A percentile compares a stretch with the other conserved stretches of the same genome.
These are phyloP conservation scores for Poecile montanus DNA, from an alignment of 2,797 vertebrate genomes.

Conservation along the genomic window DNA sequence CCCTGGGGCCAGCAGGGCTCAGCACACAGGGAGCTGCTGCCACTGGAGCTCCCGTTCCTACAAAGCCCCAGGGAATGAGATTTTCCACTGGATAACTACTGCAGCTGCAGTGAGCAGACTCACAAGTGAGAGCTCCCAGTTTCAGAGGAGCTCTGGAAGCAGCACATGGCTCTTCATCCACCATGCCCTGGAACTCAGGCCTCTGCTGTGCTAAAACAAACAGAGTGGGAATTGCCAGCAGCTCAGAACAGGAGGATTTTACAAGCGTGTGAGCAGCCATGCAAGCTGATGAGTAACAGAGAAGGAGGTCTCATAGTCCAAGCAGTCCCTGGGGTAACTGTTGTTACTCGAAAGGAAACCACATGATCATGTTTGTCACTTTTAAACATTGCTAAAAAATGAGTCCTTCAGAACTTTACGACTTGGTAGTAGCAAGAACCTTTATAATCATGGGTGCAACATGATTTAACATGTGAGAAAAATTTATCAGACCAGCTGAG, in stretches of 20 bases:
- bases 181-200: background rate
- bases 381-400: background rate
- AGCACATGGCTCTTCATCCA: background rate
- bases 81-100: background rate
- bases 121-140: rapidly evolving
- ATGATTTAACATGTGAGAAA: background rate
- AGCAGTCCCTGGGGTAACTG: background rate
- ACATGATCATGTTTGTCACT: rapidly evolving
- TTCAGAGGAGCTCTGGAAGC: background rate
- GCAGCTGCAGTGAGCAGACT: background rate
- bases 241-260: background rate
- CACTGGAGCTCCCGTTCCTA: background rate
- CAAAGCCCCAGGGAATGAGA: background rate
- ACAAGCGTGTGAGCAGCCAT: background rate
- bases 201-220: background rate
- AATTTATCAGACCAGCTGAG: background rate
- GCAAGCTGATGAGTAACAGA: background rate
- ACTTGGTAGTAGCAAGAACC: background rate
- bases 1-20: background rate
- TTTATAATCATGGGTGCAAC: background rate
- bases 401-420: background rate
- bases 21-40: background rate
- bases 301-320: background rate
- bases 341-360: background rate
- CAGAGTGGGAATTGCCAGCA: background rate